Base-by-base conservation (phyloP, 1,140 invertebrate genomes). In the Hylaeus anthracinus region DNA sequence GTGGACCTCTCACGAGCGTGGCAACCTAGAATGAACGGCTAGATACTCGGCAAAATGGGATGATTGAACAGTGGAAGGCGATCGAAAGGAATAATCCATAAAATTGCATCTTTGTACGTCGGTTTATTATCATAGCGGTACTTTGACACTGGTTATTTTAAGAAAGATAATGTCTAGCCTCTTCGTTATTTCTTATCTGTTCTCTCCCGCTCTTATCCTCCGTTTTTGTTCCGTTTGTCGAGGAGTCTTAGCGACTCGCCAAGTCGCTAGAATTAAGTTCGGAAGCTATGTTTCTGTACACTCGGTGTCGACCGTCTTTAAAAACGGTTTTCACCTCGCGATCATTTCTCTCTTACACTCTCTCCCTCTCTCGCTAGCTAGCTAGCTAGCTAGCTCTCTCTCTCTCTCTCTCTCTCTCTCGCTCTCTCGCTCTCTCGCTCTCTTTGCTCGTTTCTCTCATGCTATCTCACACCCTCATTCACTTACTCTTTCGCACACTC, bases 141-240 rank as follows among this genome's bases (percentile, higher is more conserved):
- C 89, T 92, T 92, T 93, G 91, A 92, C 92, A 92, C 92, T 91
- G 91, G 91, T 92, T 92, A 91, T 89, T 92, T 93, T 93, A 92
- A 90, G 92, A 92, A 93, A 93, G 92, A 92, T 92, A 93, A 92
- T 92, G 91, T 92, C 89, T 92, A 93, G 87, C 85, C 88, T 92
- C 88, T 90, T 89, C 73, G 84, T 74, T 85, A 85, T 88, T 84
- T 88, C 66, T 81, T 87, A 84, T 86, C 64, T 81, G 63, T 56
- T 83, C 65, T 88, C 63, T 82, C 56, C 53, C 64, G 56, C 65
- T 63, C 71, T 75, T 72, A 72, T 64, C 45, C 60, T 66, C 51
- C 37, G 12, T 85, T 70, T 84, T 72, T 84, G 74, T 53, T 83
- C 79, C 84, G 64, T 88, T 85, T 85, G 70, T 84, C 75, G 88